A percentile compares a stretch with the other conserved stretches of the same genome.
These are phyloP conservation scores for Myotis brandtii DNA, from an alignment of 2,113 vertebrate genomes.

Conservation along the genomic window DNA sequence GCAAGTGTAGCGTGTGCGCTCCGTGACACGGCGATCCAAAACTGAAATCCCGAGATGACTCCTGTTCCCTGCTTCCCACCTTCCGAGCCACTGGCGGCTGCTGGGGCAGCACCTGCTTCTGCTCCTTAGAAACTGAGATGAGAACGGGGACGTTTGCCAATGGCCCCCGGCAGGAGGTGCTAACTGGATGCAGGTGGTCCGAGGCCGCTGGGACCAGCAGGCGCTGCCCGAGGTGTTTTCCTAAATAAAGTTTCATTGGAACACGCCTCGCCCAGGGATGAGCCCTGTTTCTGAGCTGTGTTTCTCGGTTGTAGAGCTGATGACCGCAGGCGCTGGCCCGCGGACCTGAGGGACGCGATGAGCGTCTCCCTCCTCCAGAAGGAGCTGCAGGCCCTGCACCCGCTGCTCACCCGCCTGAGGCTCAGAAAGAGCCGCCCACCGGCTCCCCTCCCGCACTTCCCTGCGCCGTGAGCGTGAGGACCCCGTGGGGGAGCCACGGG, in stretches of 20 bases:
- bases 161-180: neutral
- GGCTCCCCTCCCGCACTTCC: too few species aligned
- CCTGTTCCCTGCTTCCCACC: slow-evolving; percentile 22
- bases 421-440: rapidly evolving
- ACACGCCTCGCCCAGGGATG: too few species aligned
- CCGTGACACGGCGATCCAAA: neutral
- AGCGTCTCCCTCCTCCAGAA: neutral
- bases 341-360: neutral
- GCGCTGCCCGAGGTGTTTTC: neutral
- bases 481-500: rapidly evolving
- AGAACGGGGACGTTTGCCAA: neutral
- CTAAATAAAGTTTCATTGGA: neutral
- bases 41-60: slow-evolving; percentile 62
- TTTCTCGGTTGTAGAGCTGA: too few species aligned
- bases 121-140: neutral
- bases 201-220: neutral
- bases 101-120: neutral
- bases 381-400: neutral
- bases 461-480: rapidly evolving
- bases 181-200: neutral
- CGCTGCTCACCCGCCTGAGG: neutral
- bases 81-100: slow-evolving; percentile 59
- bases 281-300: too few species aligned
- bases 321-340: too few species aligned
- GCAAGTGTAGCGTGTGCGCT: slow-evolving; percentile 11